Percentiles rank a stretch among this genome's conserved stretches.
These are phyloP conservation scores for Raphicerus campestris DNA, from an alignment of 2,113 vertebrate genomes.

Conservation along the genomic window DNA sequence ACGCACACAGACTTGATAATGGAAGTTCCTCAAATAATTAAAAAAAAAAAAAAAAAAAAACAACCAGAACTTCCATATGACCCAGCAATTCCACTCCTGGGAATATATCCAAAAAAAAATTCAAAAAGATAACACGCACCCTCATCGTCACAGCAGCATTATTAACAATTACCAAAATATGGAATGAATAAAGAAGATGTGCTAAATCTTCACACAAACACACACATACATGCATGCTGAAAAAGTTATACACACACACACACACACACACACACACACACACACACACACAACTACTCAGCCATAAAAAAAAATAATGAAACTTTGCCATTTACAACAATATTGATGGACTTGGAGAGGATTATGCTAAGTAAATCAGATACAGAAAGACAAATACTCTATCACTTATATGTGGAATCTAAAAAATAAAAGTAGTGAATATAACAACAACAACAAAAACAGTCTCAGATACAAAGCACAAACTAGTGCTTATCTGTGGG, in stretches of 20 bases:
- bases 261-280: not conserved
- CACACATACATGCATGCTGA: not conserved
- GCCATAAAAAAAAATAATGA: not conserved
- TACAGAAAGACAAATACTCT: not conserved
- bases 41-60: not conserved
- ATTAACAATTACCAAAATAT: not conserved
- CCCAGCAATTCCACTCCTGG: not conserved
- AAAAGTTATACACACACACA: not conserved
- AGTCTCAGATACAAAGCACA: not conserved
- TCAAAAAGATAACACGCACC: not conserved
- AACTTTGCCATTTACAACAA: not conserved
- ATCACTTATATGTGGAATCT: not conserved
- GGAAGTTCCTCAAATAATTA: not conserved
- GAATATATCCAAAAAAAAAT: not conserved
- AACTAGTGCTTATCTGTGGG: not conserved
- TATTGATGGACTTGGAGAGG: not conserved
- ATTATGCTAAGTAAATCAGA: not conserved
- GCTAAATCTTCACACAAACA: not conserved
- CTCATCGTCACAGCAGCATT: not conserved
- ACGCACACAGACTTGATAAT: not conserved
- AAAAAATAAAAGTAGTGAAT: not conserved
- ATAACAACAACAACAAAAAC: not conserved
- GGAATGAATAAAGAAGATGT: not conserved
- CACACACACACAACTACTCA: not conserved
- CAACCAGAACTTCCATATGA: not conserved